These are phyloP conservation scores for Stegodyphus dumicola DNA, from an alignment of 1,140 invertebrate genomes.

Conservation along the genomic window DNA sequence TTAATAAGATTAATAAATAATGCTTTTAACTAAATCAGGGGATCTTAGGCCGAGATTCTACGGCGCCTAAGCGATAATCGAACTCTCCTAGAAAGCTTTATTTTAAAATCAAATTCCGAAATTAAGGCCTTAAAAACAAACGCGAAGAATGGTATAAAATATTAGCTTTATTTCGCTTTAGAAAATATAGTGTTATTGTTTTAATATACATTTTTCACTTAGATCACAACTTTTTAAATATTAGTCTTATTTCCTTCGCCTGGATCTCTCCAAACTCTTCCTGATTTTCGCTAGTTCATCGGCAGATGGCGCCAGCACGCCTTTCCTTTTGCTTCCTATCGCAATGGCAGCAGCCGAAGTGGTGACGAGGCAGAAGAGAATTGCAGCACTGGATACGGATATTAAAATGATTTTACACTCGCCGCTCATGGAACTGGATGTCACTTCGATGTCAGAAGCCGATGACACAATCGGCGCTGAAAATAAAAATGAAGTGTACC, in stretches of 20 bases:
- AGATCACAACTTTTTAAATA: neutral
- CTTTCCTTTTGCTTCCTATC: slow-evolving; percentile 20
- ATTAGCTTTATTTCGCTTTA: too few relatives aligned
- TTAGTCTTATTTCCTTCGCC: neutral
- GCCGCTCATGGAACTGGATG: neutral
- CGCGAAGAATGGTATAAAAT: too few relatives aligned
- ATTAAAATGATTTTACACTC: slow-evolving; percentile 23
- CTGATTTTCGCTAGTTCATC: neutral
- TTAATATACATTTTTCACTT: neutral
- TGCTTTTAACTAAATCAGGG: too few relatives aligned
- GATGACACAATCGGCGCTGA: neutral
- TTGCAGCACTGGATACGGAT: slow-evolving; percentile 12
- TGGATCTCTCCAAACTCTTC: neutral
- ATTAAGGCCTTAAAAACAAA: too few relatives aligned
- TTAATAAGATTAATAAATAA: too few relatives aligned
- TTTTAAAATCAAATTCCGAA: too few relatives aligned
- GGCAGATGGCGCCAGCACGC: neutral
- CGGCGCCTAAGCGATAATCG: too few relatives aligned
- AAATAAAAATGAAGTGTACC: neutral
- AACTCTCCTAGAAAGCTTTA: too few relatives aligned
- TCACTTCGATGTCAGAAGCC: neutral
- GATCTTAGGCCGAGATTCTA: too few relatives aligned
- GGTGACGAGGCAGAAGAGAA: slow-evolving; percentile 27
- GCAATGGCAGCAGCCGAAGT: slow-evolving; percentile 35
- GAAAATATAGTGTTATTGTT: too few relatives aligned